Base-by-base conservation (phyloP, 1,140 invertebrate species). In the Drosophila micromelanica region DNA sequence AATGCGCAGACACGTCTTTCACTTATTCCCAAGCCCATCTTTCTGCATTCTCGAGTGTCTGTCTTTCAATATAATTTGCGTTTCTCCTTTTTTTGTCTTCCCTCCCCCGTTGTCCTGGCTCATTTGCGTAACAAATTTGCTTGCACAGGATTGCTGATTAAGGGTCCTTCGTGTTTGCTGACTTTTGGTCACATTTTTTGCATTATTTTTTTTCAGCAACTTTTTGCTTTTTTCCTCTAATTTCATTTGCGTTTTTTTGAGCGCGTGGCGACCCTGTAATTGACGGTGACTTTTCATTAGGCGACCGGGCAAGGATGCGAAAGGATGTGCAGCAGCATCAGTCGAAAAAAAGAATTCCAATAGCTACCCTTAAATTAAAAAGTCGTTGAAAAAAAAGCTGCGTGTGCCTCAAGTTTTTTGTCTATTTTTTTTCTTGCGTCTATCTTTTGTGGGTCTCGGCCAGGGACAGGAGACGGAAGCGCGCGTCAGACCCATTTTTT, bases 231-330 rank as follows among this genome's bases (percentile, higher is more conserved):
- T 60, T 54, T 49, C 8, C 9, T 48, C 43, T 72, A 72, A 80
- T 76, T 86, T 73, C 37, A 67, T 78, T 71, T 72, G 13, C 8
- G 37, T 68, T 72, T 73, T 73, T 80, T 78, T 63, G 23, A 64
- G 48, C 78, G 84, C 82, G 82, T 87, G 82, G 67, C 82, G 43
- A 48, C 43, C 49, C 74, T 73, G 64, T 87, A 89, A 89, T 87
- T 87, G 82, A 76, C 68, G 75, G 75, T 56, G 84, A 80, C 75
- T 73, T 89, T 87, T 87, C 72, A 86, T 87, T 87, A 87, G 73
- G 56, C 62, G 72, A 45, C 79, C 79, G 48, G 76, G 75, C 75
- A 62, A 69, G 45, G 56, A 48, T 60, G 23, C 42, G 35, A 87
- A 82, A 87, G 76, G 72, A 79, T 87, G 82, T 59, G 78, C 61